These are phyloP conservation scores for Eulemur albifrons DNA, from an alignment of 2,797 vertebrate genomes.

Conservation along the genomic window DNA sequence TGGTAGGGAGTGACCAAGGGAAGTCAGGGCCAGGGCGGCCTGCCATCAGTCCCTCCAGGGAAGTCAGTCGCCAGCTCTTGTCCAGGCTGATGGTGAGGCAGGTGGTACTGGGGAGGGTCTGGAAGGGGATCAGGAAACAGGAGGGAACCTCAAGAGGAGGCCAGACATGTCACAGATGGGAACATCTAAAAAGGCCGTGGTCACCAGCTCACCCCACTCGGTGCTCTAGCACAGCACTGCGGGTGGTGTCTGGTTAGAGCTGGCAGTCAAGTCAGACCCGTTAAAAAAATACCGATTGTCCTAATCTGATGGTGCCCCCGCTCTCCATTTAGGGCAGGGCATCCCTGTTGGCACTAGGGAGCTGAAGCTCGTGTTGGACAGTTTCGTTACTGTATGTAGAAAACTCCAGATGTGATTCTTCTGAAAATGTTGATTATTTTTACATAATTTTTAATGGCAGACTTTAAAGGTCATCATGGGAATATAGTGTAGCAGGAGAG, in stretches of 20 bases:
- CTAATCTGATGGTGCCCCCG: fast-evolving
- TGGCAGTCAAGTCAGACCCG: too few relatives aligned
- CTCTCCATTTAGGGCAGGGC: not conserved
- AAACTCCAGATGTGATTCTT: not conserved
- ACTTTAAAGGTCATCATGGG: not conserved
- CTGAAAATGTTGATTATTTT: not conserved
- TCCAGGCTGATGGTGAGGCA: too few relatives aligned
- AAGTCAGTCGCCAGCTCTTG: not conserved
- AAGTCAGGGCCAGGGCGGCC: not conserved
- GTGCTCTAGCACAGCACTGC: fast-evolving
- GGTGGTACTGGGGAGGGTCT: not conserved
- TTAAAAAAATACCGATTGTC: fast-evolving
- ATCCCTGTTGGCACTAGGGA: not conserved
- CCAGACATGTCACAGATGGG: not conserved
- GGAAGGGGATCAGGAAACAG: not conserved
- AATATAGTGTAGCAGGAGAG: fast-evolving
- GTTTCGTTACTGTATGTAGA: not conserved
- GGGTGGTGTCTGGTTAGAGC: fast-evolving
- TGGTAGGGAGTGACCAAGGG: too few relatives aligned
- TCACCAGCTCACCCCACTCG: not conserved
- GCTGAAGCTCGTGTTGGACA: not conserved
- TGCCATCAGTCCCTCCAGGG: fast-evolving
- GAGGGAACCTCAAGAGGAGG: fast-evolving
- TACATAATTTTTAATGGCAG: not conserved
- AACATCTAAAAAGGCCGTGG: fast-evolving